A percentile compares a stretch with the other conserved stretches of the same genome.
These are phyloP conservation scores for Halcyon malimbica DNA, from an alignment of 2,113 vertebrate genomes.

Conservation along the genomic window DNA sequence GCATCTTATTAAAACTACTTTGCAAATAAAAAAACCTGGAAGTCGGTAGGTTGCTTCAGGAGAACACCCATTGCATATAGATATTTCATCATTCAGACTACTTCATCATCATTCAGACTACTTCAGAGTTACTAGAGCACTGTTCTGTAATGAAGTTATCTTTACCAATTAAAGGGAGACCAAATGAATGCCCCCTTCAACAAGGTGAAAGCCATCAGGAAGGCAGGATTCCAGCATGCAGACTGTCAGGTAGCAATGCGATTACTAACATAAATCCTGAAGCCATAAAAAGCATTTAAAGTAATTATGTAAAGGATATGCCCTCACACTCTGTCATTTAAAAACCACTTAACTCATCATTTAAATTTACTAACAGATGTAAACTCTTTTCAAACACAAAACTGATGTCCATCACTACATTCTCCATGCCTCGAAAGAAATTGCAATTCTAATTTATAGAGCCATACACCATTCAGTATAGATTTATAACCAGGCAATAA, in stretches of 20 bases:
- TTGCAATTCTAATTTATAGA: conserved; percentile 14
- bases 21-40: neutral
- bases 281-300: conserved; percentile 49
- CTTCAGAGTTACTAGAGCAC: neutral
- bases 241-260: conserved; percentile 12
- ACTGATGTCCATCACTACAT: neutral
- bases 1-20: neutral
- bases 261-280: conserved; percentile 41
- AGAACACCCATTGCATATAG: neutral
- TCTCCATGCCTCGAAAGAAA: neutral
- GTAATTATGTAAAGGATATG: conserved; percentile 60
- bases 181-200: neutral
- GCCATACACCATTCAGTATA: neutral
- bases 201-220: conserved; percentile 56
- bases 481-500: neutral
- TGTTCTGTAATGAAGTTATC: neutral
- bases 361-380: conserved; percentile 65
- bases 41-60: neutral
- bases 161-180: neutral
- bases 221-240: neutral
- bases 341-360: conserved; percentile 60
- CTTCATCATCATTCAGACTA: neutral
- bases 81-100: neutral
- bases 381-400: conserved; percentile 28
- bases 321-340: conserved; percentile 38